phyloP scores from a whole-genome alignment of 2,113 vertebrate species.

The Nanorana parkeri region DNA sequence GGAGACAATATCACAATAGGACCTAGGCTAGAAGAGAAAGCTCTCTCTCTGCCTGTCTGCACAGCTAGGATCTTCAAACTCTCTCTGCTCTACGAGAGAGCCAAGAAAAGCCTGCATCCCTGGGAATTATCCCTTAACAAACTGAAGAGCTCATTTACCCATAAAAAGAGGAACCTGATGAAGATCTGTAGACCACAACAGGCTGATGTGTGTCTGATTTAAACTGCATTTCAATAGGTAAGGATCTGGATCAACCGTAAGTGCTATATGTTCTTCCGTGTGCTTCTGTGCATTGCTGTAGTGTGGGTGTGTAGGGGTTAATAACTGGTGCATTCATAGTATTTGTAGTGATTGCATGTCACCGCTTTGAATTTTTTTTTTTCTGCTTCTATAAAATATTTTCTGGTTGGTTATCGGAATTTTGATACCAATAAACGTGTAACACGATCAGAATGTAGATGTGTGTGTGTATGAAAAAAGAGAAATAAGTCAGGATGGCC shows the following conservation, averaged over 20 bases:
- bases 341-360: not conserved
- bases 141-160: conserved; percentile 12
- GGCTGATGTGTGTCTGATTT: conserved; percentile 5
- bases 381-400: not conserved
- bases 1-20: conserved; percentile 50
- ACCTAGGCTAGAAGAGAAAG: conserved; percentile 20
- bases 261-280: not conserved
- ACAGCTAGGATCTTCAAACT: conserved; percentile 26
- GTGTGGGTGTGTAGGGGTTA: not conserved
- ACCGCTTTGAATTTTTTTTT: too few species aligned
- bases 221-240: conserved; percentile 32
- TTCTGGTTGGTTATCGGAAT: not conserved
- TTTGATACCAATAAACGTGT: not conserved
- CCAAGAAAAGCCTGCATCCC: not conserved
- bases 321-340: conserved; percentile 1
- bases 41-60: not conserved
- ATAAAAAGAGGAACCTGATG: not conserved
- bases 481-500: not conserved
- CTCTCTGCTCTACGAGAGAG: not conserved
- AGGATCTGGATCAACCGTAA: conserved; percentile 2
- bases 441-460: conserved; percentile 7
- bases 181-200: not conserved
- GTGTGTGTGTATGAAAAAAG: not conserved
- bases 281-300: not conserved
- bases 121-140: not conserved